Conservation (phyloP, 1,140 invertebrate species). For the Rhagoletis pomonella region DNA sequence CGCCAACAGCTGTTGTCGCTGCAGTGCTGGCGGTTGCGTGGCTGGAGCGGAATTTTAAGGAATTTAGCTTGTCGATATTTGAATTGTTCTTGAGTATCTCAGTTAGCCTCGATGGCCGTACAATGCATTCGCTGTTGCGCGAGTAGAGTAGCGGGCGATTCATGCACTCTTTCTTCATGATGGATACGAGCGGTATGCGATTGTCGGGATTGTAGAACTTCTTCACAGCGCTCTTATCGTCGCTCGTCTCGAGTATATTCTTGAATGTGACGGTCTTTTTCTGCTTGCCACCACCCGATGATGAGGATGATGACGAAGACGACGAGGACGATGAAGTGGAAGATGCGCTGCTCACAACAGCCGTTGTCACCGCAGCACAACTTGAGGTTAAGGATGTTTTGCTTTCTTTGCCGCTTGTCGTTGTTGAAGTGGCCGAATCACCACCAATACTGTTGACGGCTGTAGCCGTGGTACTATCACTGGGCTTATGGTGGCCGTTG, state of each 20-base stretch:
- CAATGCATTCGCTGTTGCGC: conserved; percentile 69
- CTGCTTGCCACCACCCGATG: conserved; percentile 59
- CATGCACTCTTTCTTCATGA: conserved; percentile 73
- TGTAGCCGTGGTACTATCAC: conserved; percentile 19
- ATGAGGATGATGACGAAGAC: neutral
- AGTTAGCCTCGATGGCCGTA: conserved; percentile 71
- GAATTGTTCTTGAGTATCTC: conserved; percentile 73
- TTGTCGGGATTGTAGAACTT: conserved; percentile 73
- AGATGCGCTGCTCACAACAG: neutral
- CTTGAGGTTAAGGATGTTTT: conserved; percentile 23
- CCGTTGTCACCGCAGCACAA: neutral
- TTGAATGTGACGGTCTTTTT: conserved; percentile 74
- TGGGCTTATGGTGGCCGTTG: conserved; percentile 18
- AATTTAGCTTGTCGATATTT: conserved; percentile 74
- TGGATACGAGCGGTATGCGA: conserved; percentile 69
- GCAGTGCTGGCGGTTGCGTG: neutral
- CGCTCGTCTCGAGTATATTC: conserved; percentile 73
- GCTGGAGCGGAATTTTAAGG: conserved; percentile 70
- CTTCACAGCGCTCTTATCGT: conserved; percentile 72
- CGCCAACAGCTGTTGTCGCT: conserved; percentile 18
- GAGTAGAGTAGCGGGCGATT: conserved; percentile 66
- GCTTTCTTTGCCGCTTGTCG: neutral
- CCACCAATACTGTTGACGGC: conserved; percentile 12
- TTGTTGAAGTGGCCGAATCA: conserved; percentile 4
- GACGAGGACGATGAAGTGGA: conserved; percentile 23